Conservation (phyloP, 2,888 invertebrate species). For the Ceratothoa steindachneri region DNA sequence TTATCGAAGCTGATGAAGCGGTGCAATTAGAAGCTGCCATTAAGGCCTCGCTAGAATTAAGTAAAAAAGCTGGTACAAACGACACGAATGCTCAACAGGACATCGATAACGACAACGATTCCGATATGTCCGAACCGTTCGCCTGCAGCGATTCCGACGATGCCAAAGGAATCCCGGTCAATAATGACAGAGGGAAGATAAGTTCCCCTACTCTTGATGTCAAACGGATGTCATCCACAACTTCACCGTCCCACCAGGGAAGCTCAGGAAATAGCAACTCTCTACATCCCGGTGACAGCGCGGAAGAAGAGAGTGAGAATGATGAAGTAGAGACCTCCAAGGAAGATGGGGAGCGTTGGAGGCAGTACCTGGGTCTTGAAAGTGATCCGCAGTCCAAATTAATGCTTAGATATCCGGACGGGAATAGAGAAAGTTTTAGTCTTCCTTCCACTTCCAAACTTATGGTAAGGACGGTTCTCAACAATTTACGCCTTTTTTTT, state of each 20-base stretch:
- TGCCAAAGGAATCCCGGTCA: neutral
- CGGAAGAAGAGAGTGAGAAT: slow-evolving; percentile 10
- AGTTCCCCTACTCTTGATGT: neutral
- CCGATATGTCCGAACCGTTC: slow-evolving; percentile 53
- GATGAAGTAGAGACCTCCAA: slow-evolving; percentile 8
- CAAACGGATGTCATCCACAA: no score
- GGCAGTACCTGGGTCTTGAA: slow-evolving; percentile 44
- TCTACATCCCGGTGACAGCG: neutral
- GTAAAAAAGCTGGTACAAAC: slow-evolving; percentile 54
- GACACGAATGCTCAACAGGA: slow-evolving; percentile 55
- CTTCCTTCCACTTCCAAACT: slow-evolving; percentile 54
- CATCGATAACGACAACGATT: slow-evolving; percentile 51
- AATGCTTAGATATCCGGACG: slow-evolving; percentile 55
- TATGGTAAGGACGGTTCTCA: slow-evolving; percentile 23
- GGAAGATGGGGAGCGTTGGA: slow-evolving; percentile 48
- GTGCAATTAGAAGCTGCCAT: slow-evolving; percentile 56
- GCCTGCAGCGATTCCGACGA: slow-evolving; percentile 53
- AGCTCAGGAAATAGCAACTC: neutral
- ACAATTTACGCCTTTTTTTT: no score
- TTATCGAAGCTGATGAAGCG: slow-evolving; percentile 55
- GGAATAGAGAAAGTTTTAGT: slow-evolving; percentile 52
- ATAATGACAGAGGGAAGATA: neutral
- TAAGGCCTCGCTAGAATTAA: slow-evolving; percentile 55
- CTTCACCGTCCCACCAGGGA: neutral
- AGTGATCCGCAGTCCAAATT: slow-evolving; percentile 53